Evolutionary conservation across 2,797 vertebrate species (phyloP).

Genomic region (Acanthornis magna): DNA sequence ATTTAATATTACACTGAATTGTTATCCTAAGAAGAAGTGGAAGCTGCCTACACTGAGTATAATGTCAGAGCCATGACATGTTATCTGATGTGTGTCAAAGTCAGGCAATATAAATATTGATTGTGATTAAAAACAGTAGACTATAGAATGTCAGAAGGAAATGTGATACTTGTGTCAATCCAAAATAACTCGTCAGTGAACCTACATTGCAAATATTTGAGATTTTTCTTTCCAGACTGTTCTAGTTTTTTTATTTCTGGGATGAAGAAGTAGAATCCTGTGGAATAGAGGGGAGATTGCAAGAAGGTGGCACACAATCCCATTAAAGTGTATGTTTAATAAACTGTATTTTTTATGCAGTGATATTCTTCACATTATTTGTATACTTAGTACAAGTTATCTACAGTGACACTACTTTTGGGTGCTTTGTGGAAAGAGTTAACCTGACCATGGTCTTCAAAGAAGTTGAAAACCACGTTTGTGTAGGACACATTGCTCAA

Average conservation of each 20-base stretch:
- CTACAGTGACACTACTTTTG: background rate
- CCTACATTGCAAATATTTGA: background rate
- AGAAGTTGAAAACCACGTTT: background rate
- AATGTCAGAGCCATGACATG: background rate
- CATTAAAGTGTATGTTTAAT: background rate
- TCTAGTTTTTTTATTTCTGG: background rate
- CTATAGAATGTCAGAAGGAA: background rate
- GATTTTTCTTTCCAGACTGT: background rate
- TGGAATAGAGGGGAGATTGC: background rate
- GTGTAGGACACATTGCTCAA: background rate
- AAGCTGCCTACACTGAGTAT: background rate
- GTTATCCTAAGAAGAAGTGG: background rate
- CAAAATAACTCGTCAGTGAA: background rate
- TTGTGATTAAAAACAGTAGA: background rate
- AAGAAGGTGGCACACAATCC: background rate
- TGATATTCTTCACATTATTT: background rate
- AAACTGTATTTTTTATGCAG: background rate
- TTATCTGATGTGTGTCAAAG: background rate
- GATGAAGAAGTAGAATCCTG: background rate
- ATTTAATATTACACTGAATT: background rate
- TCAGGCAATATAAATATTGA: background rate
- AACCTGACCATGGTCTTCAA: background rate
- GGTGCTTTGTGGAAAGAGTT: background rate
- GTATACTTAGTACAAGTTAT: background rate
- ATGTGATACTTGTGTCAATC: background rate